Conservation (phyloP, 2,888 invertebrate species). For the Agrochola circellaris region DNA sequence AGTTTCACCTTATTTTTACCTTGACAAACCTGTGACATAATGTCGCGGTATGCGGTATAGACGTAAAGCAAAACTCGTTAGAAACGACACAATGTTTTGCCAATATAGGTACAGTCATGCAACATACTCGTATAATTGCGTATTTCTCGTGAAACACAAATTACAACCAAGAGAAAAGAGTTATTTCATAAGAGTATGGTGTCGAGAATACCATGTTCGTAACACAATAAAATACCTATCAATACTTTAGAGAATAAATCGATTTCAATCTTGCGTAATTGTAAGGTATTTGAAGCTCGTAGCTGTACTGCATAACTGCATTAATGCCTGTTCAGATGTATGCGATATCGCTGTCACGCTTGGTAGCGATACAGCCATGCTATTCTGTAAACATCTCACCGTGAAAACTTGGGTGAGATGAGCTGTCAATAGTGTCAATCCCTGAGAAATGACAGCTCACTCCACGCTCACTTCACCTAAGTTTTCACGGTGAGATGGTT, state of each 20-base stretch:
- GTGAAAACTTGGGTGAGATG: too few species aligned
- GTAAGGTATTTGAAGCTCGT: not conserved
- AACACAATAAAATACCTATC: not conserved
- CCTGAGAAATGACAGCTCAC: too few species aligned
- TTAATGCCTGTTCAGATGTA: too few species aligned
- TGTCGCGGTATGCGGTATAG: too few species aligned
- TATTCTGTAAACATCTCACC: too few species aligned
- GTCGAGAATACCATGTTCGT: not conserved
- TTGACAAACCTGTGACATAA: constrained; percentile 1
- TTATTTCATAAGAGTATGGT: not conserved
- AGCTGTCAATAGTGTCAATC: too few species aligned
- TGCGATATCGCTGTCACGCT: too few species aligned
- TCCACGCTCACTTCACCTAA: too few species aligned
- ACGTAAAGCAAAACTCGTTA: not conserved
- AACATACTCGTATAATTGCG: not conserved
- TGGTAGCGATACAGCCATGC: too few species aligned
- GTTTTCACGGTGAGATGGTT: too few species aligned
- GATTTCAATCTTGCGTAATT: not conserved
- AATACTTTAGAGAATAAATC: not conserved
- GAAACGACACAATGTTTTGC: not conserved
- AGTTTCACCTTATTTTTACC: not conserved
- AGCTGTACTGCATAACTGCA: too few species aligned
- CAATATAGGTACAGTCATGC: not conserved
- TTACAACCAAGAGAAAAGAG: not conserved
- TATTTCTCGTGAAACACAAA: not conserved